phyloP scores from a whole-genome alignment of 2,888 invertebrate species.

The Watsonalla binaria region DNA sequence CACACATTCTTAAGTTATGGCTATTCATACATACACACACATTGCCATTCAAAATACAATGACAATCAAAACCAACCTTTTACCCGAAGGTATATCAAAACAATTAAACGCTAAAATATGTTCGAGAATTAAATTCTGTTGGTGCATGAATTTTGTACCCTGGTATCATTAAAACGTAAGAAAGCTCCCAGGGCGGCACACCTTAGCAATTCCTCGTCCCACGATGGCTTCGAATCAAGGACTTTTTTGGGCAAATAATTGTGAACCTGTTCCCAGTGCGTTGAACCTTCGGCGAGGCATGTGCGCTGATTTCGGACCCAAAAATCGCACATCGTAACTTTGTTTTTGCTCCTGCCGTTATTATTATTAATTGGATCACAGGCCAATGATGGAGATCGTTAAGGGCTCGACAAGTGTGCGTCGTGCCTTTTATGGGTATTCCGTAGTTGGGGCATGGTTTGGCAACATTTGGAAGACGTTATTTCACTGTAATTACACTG shows the following conservation, averaged over 20 bases:
- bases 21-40: too few relatives aligned
- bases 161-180: constrained; percentile 30
- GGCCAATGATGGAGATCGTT: constrained; percentile 55
- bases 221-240: constrained; percentile 37
- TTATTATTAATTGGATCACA: constrained; percentile 76
- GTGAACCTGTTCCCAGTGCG: constrained; percentile 59
- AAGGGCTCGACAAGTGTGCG: constrained; percentile 39
- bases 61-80: too few relatives aligned
- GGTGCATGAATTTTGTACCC: constrained; percentile 9
- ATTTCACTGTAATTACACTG: too few relatives aligned
- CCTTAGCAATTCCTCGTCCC: constrained; percentile 32
- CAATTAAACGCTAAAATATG: background rate
- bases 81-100: background rate
- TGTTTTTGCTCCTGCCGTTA: constrained; percentile 64
- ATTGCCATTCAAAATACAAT: too few relatives aligned
- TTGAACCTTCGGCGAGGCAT: constrained; percentile 59
- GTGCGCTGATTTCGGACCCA: constrained; percentile 65
- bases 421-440: constrained; percentile 18
- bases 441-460: constrained; percentile 19
- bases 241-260: constrained; percentile 68
- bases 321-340: constrained; percentile 67
- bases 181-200: constrained; percentile 27
- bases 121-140: background rate
- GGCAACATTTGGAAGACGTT: background rate
- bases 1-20: too few relatives aligned